Conservation (phyloP, 2,888 invertebrate species). For the Torymus auratus region DNA sequence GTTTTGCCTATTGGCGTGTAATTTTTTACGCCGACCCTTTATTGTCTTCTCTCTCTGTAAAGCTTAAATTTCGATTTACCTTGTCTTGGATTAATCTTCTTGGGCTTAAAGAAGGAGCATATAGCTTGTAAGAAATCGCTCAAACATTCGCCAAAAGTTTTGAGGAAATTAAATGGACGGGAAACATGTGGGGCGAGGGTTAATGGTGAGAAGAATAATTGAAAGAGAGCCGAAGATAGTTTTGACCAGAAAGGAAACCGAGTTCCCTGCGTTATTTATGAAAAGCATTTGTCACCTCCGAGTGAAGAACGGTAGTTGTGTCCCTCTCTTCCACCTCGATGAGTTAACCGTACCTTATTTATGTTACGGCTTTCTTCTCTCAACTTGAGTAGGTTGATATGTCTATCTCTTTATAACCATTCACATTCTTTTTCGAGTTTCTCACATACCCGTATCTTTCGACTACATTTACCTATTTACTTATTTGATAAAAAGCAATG, state of each 20-base stretch:
- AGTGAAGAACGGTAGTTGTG: conserved; percentile 5
- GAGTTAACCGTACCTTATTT: conserved; percentile 12
- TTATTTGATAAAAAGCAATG: no score
- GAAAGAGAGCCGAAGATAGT: not conserved
- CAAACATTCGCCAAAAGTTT: no score
- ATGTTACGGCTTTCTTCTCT: conserved; percentile 17
- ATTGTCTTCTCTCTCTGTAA: not conserved
- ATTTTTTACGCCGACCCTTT: conserved; percentile 1
- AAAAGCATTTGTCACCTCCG: conserved; percentile 34
- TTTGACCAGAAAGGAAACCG: no score
- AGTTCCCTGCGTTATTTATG: conserved; percentile 22
- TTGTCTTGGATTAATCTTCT: conserved; percentile 33
- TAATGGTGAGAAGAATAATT: conserved; percentile 8
- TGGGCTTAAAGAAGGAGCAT: not conserved
- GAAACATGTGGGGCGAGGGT: not conserved
- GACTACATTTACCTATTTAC: not conserved
- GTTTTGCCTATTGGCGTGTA: conserved; percentile 35
- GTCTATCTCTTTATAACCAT: not conserved
- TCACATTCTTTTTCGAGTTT: not conserved
- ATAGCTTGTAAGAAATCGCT: no score
- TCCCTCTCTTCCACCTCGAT: not conserved
- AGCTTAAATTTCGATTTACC: conserved; percentile 17
- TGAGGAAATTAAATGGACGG: not conserved
- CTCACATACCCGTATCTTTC: not conserved
- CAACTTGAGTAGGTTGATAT: not conserved